These are phyloP conservation scores for Apostichopus parvimensis DNA, from an alignment of 35 echinoderm and acorn worm genomes.

Conservation along the genomic window DNA sequence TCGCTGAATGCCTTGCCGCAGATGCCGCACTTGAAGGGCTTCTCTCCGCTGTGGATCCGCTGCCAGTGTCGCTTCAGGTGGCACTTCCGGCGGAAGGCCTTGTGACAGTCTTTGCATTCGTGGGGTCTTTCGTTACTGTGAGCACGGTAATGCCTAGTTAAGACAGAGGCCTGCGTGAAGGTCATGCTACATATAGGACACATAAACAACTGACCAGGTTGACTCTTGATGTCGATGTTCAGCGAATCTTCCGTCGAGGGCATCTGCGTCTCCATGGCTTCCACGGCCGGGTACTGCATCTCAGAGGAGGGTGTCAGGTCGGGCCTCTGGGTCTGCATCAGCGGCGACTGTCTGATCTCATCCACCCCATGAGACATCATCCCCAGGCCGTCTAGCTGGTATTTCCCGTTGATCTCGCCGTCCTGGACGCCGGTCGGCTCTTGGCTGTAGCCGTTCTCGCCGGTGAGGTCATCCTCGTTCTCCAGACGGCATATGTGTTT, in stretches of 20 bases:
- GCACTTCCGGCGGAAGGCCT: slow-evolving; percentile 93
- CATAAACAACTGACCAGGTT: slow-evolving; percentile 56
- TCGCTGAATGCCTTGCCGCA: slow-evolving; percentile 97
- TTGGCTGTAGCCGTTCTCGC: background rate
- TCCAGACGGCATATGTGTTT: slow-evolving; percentile 79
- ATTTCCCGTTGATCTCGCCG: background rate
- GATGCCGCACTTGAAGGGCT: slow-evolving; percentile 97
- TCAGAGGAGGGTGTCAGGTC: slow-evolving; percentile 27
- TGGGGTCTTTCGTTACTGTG: slow-evolving; percentile 94
- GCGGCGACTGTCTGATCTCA: slow-evolving; percentile 33
- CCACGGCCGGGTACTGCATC: slow-evolving; percentile 36
- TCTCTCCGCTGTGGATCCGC: slow-evolving; percentile 95
- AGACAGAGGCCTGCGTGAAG: slow-evolving; percentile 83
- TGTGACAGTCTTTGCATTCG: slow-evolving; percentile 91
- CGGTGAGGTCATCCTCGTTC: slow-evolving; percentile 28
- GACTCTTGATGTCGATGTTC: slow-evolving; percentile 46
- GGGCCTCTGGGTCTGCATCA: slow-evolving; percentile 17
- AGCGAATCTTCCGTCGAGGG: background rate
- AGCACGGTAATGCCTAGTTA: slow-evolving; percentile 83
- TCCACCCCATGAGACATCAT: background rate
- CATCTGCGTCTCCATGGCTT: slow-evolving; percentile 28
- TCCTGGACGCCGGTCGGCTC: background rate
- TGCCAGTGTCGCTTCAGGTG: slow-evolving; percentile 98
- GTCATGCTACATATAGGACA: slow-evolving; percentile 96
- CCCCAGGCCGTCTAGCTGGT: background rate